phyloP scores from a whole-genome alignment of 2,113 vertebrate species.

The Boulengeromyrus knoepffleri region DNA sequence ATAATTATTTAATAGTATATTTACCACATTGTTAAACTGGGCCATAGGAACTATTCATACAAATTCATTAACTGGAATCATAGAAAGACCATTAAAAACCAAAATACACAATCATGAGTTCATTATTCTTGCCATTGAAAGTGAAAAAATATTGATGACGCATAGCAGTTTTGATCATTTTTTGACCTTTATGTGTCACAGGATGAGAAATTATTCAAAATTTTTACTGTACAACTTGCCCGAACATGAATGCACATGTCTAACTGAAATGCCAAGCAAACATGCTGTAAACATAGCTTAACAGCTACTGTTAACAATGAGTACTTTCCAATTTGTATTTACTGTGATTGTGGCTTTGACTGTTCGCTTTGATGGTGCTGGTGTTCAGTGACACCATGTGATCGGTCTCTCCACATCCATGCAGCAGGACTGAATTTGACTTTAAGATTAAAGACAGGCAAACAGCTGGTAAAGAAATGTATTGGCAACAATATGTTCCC shows the following conservation, averaged over 20 bases:
- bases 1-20: neutral
- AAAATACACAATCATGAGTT: neutral
- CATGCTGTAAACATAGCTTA: neutral
- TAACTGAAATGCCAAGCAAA: neutral
- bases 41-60: neutral
- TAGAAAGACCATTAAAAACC: neutral
- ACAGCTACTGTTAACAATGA: neutral
- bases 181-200: neutral
- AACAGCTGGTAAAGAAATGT: slow-evolving; percentile 14
- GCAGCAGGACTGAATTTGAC: slow-evolving; percentile 6
- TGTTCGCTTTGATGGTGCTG: neutral
- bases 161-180: neutral
- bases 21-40: neutral
- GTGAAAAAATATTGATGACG: neutral
- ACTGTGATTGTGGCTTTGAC: neutral
- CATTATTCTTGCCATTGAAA: neutral
- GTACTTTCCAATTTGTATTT: neutral
- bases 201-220: neutral
- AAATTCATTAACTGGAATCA: neutral
- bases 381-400: neutral
- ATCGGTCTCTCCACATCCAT: neutral
- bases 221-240: neutral
- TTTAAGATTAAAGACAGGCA: slow-evolving; percentile 18
- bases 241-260: neutral
- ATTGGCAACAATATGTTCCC: neutral